Base-by-base conservation (phyloP, 1,140 invertebrate species). In the Pachypsylla venusta region DNA sequence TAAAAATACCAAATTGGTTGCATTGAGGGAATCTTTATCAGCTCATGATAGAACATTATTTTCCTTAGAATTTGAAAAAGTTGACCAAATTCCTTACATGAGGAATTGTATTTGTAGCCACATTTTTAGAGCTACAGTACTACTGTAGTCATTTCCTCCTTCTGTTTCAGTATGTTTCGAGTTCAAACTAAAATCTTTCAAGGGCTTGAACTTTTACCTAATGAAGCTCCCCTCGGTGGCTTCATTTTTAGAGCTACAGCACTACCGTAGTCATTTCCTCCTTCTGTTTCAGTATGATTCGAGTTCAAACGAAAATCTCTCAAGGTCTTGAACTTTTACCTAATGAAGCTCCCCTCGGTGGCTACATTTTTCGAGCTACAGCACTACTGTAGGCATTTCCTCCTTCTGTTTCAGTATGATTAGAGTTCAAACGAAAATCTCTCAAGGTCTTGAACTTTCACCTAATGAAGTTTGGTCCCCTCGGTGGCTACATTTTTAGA, bases 401-500 rank as follows among this genome's bases (percentile, higher is more conserved):
- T 57, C 25, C 54, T 60, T 63, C 67, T 54, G 57, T 75, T 77
- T 28, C 67, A 88, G 86, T 64, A 87, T 89, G 85, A 76, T 89
- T 20, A 76, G 80, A 24, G 77, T 88, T 57, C 84, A 87, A 66
- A 81, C 78, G 26, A 77, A 80, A 59, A 85, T 88, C 60, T 75
- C 79, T 5, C 76, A 81, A 42, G 86, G 86, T 1, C 71, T 88
- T 2, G 78, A 83, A 59, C 77, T 87, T 0, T 70, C 96, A 1
- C 87, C n/a, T n/a, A n/a, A n/a, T n/a, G n/a, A n/a, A n/a, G n/a
- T n/a, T n/a, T n/a, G n/a, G n/a, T n/a, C n/a, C n/a, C n/a, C n/a
- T n/a, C n/a, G n/a, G 5, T 76, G 87, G 39, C 79, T 92, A 67
- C 96, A 92, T 92, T 73, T 77, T 56, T 96, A 96, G 67, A 77